Evolutionary conservation across 1,140 invertebrate species (phyloP).

Genomic region (Megalonaias nervosa): DNA sequence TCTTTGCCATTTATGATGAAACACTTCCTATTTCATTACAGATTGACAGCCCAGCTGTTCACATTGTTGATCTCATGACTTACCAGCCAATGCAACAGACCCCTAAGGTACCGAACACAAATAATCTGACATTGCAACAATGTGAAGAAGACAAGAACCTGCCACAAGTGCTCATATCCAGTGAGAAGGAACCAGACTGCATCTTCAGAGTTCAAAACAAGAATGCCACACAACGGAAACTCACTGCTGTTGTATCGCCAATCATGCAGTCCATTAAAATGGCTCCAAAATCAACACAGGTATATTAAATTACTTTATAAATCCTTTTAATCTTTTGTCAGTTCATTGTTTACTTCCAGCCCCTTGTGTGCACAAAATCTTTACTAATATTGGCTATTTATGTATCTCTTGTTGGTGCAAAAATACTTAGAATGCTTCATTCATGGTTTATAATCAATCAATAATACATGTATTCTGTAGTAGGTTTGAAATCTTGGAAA

Average conservation of each 20-base stretch:
- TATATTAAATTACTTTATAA: too few relatives aligned
- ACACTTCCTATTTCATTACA: constrained; percentile 24
- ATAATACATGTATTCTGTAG: too few relatives aligned
- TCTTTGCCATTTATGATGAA: neutral
- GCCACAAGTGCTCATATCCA: constrained; percentile 29
- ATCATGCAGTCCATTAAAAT: constrained; percentile 40
- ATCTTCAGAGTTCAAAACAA: constrained; percentile 14
- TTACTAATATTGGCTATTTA: too few relatives aligned
- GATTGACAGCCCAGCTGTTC: constrained; percentile 47
- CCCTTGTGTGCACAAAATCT: too few relatives aligned
- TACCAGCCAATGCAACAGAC: constrained; percentile 17
- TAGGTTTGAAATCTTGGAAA: too few relatives aligned
- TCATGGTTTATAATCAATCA: too few relatives aligned
- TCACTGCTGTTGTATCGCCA: constrained; percentile 46
- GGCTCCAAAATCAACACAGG: constrained; percentile 2
- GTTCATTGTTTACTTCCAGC: too few relatives aligned
- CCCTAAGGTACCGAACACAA: constrained; percentile 7
- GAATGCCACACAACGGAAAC: constrained; percentile 28
- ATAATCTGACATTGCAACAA: constrained; percentile 7
- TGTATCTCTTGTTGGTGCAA: too few relatives aligned
- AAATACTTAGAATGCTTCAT: too few relatives aligned
- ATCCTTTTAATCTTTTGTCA: too few relatives aligned
- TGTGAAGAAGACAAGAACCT: constrained; percentile 42
- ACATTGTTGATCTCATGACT: constrained; percentile 40
- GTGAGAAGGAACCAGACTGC: constrained; percentile 35